Base-by-base conservation (phyloP, 30 jellyfish, hydroid and myxozoan species). In the Aurelia sp. region DNA sequence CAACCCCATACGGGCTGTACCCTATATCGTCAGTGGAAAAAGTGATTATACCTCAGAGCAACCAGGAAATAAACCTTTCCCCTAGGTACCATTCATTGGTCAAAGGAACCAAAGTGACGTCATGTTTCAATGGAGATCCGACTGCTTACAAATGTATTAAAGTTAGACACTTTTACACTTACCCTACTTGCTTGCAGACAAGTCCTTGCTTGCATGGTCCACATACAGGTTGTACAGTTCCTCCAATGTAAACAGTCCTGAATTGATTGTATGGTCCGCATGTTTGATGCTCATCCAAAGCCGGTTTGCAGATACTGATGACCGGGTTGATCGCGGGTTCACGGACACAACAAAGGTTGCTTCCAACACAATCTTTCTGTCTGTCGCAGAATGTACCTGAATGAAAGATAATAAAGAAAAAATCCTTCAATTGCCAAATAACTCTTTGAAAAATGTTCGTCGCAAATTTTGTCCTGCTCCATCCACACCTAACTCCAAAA, bases 161-260 rank as follows among this genome's bases (percentile, higher is more conserved):
- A n/a, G 68, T 13, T 61, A 3, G 40, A 24, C 33, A 18, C 30
- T 4, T 1, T 33, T 17, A 1, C 47, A 73, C 98, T 40, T 85
- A 91, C 98, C 98, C 98, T 51, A 91, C 98, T 91, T 91, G 98
- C 72, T 91, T 91, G 91, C 98, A 91, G 63, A 91, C 96, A 13
- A 91, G 90, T 35, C 98, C 98, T 72, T 86, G 96, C 55, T 85
- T 86, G 91, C 98, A 91, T 40, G 98, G 98, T 35, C 98, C 98
- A 81, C 98, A 91, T 2, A 86, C 98, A 41, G 96, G 96, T 67
- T 91, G 98, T 13, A 91, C 98, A 10, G 96, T 85, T 3, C 96
- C 98, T 12, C 98, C 98, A 55, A 91, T 86, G 88, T 91, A 91
- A 18, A 91, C 98, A 35, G 96, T 91, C 44, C 98, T 85, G 91